These are phyloP conservation scores for Asobara japonica DNA, from an alignment of 1,140 invertebrate genomes.

Conservation along the genomic window DNA sequence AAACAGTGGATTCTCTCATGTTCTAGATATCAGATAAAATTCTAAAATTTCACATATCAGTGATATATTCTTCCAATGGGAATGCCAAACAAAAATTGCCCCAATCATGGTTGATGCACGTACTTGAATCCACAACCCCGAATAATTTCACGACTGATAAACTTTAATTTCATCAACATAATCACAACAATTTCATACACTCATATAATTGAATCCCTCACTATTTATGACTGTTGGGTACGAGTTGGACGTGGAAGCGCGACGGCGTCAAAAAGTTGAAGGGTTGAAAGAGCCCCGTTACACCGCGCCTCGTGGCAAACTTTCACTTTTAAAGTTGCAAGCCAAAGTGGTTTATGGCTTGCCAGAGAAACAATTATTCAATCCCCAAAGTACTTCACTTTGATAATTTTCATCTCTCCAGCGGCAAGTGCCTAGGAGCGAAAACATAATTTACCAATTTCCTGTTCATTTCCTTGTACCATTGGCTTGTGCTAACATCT, in stretches of 20 bases:
- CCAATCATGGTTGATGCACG: too few species aligned
- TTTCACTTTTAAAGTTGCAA: background rate
- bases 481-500: background rate
- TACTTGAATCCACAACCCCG: too few species aligned
- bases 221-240: background rate
- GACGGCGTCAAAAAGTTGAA: background rate
- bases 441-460: slow-evolving; percentile 7
- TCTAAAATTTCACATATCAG: too few species aligned
- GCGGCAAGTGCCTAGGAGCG: background rate
- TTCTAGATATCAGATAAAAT: background rate
- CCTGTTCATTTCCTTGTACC: background rate
- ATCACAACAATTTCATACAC: background rate
- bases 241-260: background rate
- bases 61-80: too few species aligned
- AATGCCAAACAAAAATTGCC: too few species aligned
- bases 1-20: background rate
- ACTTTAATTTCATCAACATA: background rate
- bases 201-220: background rate
- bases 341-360: background rate
- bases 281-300: background rate
- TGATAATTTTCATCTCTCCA: background rate
- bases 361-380: slow-evolving; percentile 11
- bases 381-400: background rate
- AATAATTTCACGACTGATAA: background rate
- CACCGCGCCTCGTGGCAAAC: background rate